A percentile compares a stretch with the other conserved stretches of the same genome.
Conservation (phyloP, 2,888 invertebrate genomes). For the Busseola fusca region DNA sequence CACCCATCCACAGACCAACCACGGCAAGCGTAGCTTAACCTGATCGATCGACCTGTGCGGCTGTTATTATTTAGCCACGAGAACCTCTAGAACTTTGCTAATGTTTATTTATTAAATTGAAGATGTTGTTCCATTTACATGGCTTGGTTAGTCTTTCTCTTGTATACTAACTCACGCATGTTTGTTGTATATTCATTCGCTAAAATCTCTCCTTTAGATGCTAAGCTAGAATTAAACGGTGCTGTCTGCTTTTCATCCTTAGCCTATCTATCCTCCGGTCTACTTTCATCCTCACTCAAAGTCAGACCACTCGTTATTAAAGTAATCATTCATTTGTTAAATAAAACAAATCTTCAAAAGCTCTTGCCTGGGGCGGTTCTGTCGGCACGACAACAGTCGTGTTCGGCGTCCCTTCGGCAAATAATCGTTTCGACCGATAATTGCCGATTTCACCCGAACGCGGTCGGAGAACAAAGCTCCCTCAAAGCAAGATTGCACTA, state of each 20-base stretch:
- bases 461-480: conserved; percentile 64
- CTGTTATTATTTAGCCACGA: too few relatives aligned
- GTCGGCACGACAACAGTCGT: conserved; percentile 63
- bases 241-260: conserved; percentile 25
- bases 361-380: conserved; percentile 58
- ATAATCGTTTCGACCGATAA: conserved; percentile 74
- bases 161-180: too few relatives aligned
- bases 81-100: too few relatives aligned
- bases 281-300: conserved; percentile 46
- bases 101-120: too few relatives aligned
- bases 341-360: conserved; percentile 57
- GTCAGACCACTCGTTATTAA: conserved; percentile 47
- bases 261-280: conserved; percentile 25
- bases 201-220: conserved; percentile 9
- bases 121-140: too few relatives aligned
- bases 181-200: conserved; percentile 26
- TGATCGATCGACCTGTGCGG: too few relatives aligned
- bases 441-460: conserved; percentile 69
- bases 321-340: conserved; percentile 59
- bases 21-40: too few relatives aligned
- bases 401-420: conserved; percentile 68
- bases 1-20: too few relatives aligned
- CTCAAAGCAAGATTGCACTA: conserved; percentile 76
- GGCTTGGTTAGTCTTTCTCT: too few relatives aligned
- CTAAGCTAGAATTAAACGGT: conserved; percentile 26